phyloP scores from a whole-genome alignment of 2,113 vertebrate species.

The Pogona vitticeps region DNA sequence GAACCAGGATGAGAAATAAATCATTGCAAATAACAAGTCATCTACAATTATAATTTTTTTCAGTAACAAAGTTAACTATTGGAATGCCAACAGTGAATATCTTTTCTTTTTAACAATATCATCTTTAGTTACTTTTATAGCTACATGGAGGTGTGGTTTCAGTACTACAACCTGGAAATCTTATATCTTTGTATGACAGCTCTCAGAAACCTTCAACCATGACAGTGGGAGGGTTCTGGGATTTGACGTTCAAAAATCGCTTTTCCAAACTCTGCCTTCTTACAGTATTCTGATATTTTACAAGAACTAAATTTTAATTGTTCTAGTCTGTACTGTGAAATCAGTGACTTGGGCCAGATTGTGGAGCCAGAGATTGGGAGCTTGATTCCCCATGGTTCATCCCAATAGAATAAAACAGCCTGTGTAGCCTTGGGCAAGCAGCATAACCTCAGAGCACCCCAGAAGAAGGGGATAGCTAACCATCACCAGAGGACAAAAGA shows the following conservation, averaged over 20 bases:
- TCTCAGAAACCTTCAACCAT: background rate
- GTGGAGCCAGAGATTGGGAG: too few species aligned
- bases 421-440: too few species aligned
- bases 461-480: too few species aligned
- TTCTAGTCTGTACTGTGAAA: too few species aligned
- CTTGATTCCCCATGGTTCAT: too few species aligned
- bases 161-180: too few species aligned
- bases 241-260: background rate
- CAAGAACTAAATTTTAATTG: too few species aligned
- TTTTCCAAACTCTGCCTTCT: background rate
- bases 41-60: background rate
- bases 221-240: background rate
- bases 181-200: too few species aligned
- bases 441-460: too few species aligned
- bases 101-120: background rate
- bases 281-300: background rate
- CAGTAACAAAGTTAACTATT: background rate
- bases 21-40: background rate
- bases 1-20: background rate
- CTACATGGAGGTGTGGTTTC: background rate
- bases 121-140: background rate
- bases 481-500: too few species aligned
- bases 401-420: too few species aligned
- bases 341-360: too few species aligned
- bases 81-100: background rate